Base-by-base conservation (phyloP, 2,888 invertebrate species). In the Ferdinandea cuprea region DNA sequence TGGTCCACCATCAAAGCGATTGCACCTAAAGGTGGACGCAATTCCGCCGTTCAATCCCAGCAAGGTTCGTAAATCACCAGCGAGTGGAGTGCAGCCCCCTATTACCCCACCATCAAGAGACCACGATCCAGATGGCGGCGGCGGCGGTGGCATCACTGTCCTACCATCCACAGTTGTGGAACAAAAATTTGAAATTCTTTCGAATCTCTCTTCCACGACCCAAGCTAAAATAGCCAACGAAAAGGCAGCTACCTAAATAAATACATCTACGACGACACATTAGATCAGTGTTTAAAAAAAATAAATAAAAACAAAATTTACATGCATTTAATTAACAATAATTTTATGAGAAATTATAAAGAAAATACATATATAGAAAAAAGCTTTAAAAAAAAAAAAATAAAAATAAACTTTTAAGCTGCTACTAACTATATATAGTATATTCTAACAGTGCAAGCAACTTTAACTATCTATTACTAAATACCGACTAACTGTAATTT, bases 141-240 rank as follows among this genome's bases (percentile, higher is more conserved):
- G n/a, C n/a, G n/a, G n/a, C n/a, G n/a, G n/a, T n/a, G n/a, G n/a
- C n/a, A n/a, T n/a, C n/a, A n/a, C 61, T 46, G 78, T 73, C 4
- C 9, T 79, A 9, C 86, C 86, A 15, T 73, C 79, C 0, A 54
- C 74, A 3, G 44, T 83, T 42, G 83, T 83, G n/a, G 83, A 83
- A 35, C 83, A 83, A 15, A 83, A 83, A 37, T 83, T 83, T 30
- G 83, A 83, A 73, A 78, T 77, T 0, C 77, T 83, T 92, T 86
- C 93, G 91, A 92, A 93, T 91, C 91, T 92, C 92, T 91, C 92
- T 91, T 89, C 92, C 92, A 56, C 92, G 92, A 85, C 91, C 90
- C 81, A 92, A 90, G 88, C 87, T 42, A 42, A 83, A 84, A 86
- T 74, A 21, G 63, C 89, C 85, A 85, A 89, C 85, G 85, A 72